These are phyloP conservation scores for Sardinella longiceps DNA, from an alignment of 2,797 vertebrate species.

Conservation along the genomic window DNA sequence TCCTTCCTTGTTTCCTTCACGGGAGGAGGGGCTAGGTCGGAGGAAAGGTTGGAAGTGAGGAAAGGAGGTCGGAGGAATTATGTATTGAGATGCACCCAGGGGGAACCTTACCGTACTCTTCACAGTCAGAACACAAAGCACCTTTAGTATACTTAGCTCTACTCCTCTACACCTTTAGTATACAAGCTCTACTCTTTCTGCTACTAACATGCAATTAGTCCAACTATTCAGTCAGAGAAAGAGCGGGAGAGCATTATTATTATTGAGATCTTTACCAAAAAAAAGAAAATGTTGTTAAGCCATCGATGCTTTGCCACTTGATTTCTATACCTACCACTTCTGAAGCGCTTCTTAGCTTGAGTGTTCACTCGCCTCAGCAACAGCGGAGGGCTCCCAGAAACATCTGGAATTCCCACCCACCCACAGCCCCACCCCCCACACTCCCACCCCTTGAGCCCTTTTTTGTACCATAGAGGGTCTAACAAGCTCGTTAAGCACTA, in stretches of 20 bases:
- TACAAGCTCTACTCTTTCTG: neutral
- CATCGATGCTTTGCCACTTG: slow-evolving; percentile 4
- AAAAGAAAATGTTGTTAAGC: slow-evolving; percentile 12
- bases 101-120: neutral
- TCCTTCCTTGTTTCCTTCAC: too few species aligned
- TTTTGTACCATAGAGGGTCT: neutral
- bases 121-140: neutral
- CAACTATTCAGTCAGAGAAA: neutral
- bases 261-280: neutral
- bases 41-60: too few species aligned
- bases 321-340: neutral
- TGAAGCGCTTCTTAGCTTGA: neutral
- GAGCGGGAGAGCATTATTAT: neutral
- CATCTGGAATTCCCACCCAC: neutral
- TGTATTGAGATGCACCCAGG: too few species aligned
- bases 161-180: too few species aligned
- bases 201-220: neutral
- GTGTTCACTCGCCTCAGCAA: neutral
- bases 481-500: neutral
- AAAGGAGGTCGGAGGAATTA: too few species aligned
- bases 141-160: neutral
- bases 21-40: too few species aligned
- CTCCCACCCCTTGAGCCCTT: neutral
- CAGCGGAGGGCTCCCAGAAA: slow-evolving; percentile 3
- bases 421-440: neutral